Base-by-base conservation (phyloP, 2,113 vertebrate genomes). In the Scomber scombrus region DNA sequence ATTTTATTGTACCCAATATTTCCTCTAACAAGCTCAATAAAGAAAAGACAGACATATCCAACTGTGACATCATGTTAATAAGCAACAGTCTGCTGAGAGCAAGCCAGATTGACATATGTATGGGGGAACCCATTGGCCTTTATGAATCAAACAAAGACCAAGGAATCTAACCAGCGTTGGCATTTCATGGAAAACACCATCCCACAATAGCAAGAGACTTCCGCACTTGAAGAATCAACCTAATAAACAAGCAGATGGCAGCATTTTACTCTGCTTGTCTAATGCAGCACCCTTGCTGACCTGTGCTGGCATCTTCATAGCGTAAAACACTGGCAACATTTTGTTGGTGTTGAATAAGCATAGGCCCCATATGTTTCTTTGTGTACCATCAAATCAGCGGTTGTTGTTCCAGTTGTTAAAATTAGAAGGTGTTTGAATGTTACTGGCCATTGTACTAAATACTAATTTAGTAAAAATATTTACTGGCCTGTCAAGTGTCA, bases 121-220 rank as follows among this genome's bases (percentile, higher is more conserved):
- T 61, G n/a, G 40, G 16, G 50, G 61, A 69, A 26, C 15, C 1
- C 19, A 11, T 50, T 49, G 26, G 8, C 34, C 40, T 60, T 14
- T 31, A 13, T 5, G 6, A 11, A 43, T 40, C 11, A 62, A 80
- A 75, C 34, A 54, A 11, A 71, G 45, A 78, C 58, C 50, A n/a
- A 11, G 21, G 58, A 57, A 78, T 11, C 75, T 54, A 71, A 60
- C 18, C 14, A 55, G 52, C 43, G 49, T 23, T 11, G 21, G 23
- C 45, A 19, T 70, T 69, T 46, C 31, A 31, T 71, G n/a, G 55
- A 52, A 68, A 79, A 69, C 56, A 67, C 11, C 7, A 49, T 75
- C 76, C 13, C 34, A 31, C 2, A 4, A 68, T 46, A 19, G 19
- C 47, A n/a, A 46, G 10, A 50, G 23, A 54, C 50, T 31, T 73